Evolutionary conservation across 2,888 invertebrate species (phyloP).

Genomic region (Lasioglossum vierecki): DNA sequence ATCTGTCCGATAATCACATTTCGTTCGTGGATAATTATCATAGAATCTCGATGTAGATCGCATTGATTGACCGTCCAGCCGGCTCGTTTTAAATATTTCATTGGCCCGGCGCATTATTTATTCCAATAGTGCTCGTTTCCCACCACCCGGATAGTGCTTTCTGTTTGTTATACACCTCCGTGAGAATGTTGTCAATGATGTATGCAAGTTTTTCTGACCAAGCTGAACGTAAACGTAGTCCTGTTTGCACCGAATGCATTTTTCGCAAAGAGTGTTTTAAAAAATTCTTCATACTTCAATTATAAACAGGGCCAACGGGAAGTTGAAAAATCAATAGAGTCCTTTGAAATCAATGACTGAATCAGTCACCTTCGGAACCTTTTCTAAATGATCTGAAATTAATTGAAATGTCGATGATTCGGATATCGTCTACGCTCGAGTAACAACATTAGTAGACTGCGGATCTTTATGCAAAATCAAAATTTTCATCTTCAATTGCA

Average conservation of each 20-base stretch:
- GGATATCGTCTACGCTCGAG: not conserved
- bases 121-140: constrained; percentile 5
- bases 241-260: not conserved
- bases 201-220: not conserved
- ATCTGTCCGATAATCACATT: constrained; percentile 61
- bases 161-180: not conserved
- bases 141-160: not conserved
- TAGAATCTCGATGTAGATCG: constrained; percentile 42
- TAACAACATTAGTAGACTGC: not conserved
- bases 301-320: not conserved
- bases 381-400: not conserved
- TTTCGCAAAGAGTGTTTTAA: not conserved
- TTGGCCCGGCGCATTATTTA: not conserved
- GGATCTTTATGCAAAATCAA: too few relatives aligned
- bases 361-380: too few relatives aligned
- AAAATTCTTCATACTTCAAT: not conserved
- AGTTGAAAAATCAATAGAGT: not conserved
- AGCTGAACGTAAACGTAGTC: not conserved
- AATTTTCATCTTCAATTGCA: too few relatives aligned
- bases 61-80: constrained; percentile 16
- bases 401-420: not conserved
- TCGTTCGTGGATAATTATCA: constrained; percentile 54
- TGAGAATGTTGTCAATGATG: not conserved
- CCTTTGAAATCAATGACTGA: not conserved
- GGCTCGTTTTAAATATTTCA: constrained; percentile 18